phyloP scores from a whole-genome alignment of 2,888 invertebrate genomes.

The Morpho deidamia region DNA sequence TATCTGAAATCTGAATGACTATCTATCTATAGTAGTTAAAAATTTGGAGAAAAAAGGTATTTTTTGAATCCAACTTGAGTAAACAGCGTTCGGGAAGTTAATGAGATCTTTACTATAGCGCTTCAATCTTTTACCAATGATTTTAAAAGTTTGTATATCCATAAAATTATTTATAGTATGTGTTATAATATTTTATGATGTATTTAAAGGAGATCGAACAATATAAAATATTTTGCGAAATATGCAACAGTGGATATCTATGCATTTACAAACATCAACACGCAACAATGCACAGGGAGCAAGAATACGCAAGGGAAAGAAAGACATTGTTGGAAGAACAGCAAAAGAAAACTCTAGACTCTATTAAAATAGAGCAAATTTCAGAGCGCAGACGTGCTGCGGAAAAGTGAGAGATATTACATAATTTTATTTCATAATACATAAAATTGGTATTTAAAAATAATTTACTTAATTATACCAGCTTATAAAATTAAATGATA shows the following conservation, averaged over 20 bases:
- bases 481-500: too few relatives aligned
- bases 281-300: constrained; percentile 62
- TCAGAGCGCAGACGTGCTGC: constrained; percentile 50
- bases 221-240: constrained; percentile 67
- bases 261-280: constrained; percentile 80
- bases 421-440: not conserved
- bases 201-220: constrained; percentile 57
- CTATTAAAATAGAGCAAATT: constrained; percentile 12
- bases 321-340: constrained; percentile 29
- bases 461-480: too few relatives aligned
- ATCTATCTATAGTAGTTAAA: too few relatives aligned
- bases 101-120: too few relatives aligned
- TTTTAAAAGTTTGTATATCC: too few relatives aligned
- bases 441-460: too few relatives aligned
- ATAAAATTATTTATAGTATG: too few relatives aligned
- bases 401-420: constrained; percentile 40
- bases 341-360: constrained; percentile 24
- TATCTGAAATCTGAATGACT: too few relatives aligned
- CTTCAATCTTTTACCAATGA: too few relatives aligned
- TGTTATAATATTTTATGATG: not conserved
- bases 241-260: constrained; percentile 68
- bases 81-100: too few relatives aligned
- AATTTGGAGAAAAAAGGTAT: too few relatives aligned
- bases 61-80: too few relatives aligned
- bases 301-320: constrained; percentile 34